A percentile compares a stretch with the other conserved stretches of the same genome.
Conservation (phyloP, 2,797 vertebrate species). For the Holocentrus rufus region DNA sequence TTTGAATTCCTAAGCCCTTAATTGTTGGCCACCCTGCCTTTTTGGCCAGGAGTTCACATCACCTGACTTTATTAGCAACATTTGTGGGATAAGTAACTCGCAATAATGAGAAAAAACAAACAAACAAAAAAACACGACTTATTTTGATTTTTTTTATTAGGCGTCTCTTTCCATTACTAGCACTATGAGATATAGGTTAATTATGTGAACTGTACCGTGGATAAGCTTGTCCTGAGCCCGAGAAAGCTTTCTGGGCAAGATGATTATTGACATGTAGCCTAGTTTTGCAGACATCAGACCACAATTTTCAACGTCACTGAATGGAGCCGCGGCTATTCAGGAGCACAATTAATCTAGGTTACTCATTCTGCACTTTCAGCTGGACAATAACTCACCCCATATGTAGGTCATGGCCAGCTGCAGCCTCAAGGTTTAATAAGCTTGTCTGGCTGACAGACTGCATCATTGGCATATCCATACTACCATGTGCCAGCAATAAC, state of each 20-base stretch:
- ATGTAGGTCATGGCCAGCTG: conserved; percentile 67
- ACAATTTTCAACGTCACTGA: conserved; percentile 6
- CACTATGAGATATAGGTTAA: no score
- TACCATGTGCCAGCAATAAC: not conserved
- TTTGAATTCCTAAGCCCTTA: conserved; percentile 55
- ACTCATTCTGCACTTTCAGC: conserved; percentile 42
- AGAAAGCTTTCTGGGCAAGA: not conserved
- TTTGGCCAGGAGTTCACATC: conserved; percentile 26
- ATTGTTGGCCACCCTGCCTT: conserved; percentile 4
- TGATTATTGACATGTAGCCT: not conserved
- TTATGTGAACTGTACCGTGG: not conserved
- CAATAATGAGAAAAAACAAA: not conserved
- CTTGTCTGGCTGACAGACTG: conserved; percentile 45
- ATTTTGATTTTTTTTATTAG: not conserved
- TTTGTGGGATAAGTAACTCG: not conserved
- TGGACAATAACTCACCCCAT: conserved; percentile 28
- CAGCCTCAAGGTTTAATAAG: conserved; percentile 45
- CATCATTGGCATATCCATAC: conserved; percentile 18
- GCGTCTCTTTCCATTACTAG: not conserved
- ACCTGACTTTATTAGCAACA: not conserved
- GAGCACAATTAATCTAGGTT: conserved; percentile 44
- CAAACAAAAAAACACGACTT: no score
- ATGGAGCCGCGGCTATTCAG: conserved; percentile 19
- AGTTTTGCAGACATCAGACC: not conserved
- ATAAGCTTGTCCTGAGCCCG: not conserved